phyloP scores from a whole-genome alignment of 1,140 invertebrate species.

The Mactra quadrangularis region DNA sequence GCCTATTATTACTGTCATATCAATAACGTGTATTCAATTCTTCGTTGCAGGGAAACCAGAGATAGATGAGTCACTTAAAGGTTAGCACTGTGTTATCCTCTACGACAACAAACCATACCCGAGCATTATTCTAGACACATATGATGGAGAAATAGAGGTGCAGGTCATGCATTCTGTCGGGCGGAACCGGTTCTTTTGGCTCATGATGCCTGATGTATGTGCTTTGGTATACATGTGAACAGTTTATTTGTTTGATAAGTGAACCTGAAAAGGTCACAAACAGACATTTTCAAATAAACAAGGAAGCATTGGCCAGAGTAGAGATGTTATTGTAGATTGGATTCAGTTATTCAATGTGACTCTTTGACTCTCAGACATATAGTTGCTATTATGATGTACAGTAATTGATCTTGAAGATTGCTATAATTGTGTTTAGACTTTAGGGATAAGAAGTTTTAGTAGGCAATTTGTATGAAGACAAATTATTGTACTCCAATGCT shows the following conservation, averaged over 20 bases:
- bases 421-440: too few relatives aligned
- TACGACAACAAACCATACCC: constrained; percentile 43
- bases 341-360: too few relatives aligned
- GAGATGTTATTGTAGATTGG: too few relatives aligned
- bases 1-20: not conserved
- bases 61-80: constrained; percentile 1
- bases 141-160: constrained; percentile 39
- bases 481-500: too few relatives aligned
- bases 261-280: constrained; percentile 1
- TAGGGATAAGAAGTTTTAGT: too few relatives aligned
- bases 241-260: not conserved
- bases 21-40: not conserved
- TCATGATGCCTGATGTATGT: constrained; percentile 29
- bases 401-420: too few relatives aligned
- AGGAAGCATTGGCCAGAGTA: constrained; percentile 1
- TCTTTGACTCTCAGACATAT: too few relatives aligned
- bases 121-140: constrained; percentile 19
- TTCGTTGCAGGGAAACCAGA: not conserved
- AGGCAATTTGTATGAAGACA: too few relatives aligned
- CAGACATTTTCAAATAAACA: constrained; percentile 28
- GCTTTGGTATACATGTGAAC: constrained; percentile 29
- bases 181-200: constrained; percentile 52
- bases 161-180: constrained; percentile 39
- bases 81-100: not conserved
- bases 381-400: too few relatives aligned